These are phyloP conservation scores for Varroa destructor DNA, from an alignment of 1,140 invertebrate genomes.

Conservation along the genomic window DNA sequence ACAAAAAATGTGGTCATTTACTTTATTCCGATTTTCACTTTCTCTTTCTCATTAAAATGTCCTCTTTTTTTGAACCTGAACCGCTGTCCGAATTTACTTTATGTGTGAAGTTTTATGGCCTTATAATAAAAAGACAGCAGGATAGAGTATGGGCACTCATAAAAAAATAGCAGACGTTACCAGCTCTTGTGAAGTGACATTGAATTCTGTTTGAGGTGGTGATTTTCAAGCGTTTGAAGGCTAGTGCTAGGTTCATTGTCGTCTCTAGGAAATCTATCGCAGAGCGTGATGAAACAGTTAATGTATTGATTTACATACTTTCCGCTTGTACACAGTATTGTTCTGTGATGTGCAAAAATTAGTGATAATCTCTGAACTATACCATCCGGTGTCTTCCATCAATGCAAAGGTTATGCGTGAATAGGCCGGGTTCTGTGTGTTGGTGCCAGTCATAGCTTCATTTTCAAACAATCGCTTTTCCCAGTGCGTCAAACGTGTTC, in stretches of 20 bases:
- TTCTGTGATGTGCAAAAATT: not conserved
- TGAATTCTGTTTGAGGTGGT: no score
- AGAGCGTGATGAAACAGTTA: conserved; percentile 17
- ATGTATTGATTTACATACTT: not conserved
- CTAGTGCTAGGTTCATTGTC: conserved; percentile 19
- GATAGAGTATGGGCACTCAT: no score
- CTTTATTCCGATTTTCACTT: no score
- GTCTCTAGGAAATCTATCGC: not conserved
- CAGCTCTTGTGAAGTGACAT: no score
- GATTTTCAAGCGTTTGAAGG: not conserved
- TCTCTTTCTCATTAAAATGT: no score
- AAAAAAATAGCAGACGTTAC: no score
- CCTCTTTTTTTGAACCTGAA: no score
- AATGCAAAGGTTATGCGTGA: conserved; percentile 86
- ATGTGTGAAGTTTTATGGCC: no score
- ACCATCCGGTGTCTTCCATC: conserved; percentile 86
- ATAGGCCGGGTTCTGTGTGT: conserved; percentile 95
- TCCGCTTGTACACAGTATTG: not conserved
- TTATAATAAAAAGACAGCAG: no score
- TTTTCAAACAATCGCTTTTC: conserved; percentile 98
- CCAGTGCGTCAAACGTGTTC: conserved; percentile 94
- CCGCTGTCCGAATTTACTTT: no score
- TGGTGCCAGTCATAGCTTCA: conserved; percentile 98
- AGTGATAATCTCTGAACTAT: conserved; percentile 28
- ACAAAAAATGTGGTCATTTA: no score